Conservation (phyloP, 2,888 invertebrate species). For the Drosophila testacea region DNA sequence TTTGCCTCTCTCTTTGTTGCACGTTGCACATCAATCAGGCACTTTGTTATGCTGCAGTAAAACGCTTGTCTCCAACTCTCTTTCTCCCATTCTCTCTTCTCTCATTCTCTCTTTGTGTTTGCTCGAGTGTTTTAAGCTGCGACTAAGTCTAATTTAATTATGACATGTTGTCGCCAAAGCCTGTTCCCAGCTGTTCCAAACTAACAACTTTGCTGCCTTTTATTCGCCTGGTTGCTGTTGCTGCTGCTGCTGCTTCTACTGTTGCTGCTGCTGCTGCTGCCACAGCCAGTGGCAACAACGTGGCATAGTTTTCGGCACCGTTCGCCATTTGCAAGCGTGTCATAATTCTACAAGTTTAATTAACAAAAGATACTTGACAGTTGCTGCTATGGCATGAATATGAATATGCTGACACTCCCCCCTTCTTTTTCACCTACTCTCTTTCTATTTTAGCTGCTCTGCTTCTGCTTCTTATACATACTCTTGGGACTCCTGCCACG, state of each 20-base stretch:
- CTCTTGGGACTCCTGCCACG: conserved; percentile 8
- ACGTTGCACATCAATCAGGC: conserved; percentile 49
- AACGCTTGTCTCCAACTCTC: conserved; percentile 6
- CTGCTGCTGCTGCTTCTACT: conserved; percentile 19
- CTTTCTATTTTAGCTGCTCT: background rate
- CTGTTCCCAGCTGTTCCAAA: conserved; percentile 31
- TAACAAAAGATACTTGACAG: conserved; percentile 81
- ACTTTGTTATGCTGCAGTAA: conserved; percentile 37
- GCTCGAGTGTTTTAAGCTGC: conserved; percentile 72
- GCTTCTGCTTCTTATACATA: no score
- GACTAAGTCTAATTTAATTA: conserved; percentile 81
- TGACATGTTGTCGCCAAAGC: conserved; percentile 72
- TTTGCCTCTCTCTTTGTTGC: conserved; percentile 8
- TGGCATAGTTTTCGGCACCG: conserved; percentile 61
- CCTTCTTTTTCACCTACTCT: background rate
- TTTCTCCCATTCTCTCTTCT: conserved; percentile 8
- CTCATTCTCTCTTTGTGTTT: conserved; percentile 48
- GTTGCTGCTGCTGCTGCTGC: conserved; percentile 15
- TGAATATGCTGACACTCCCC: conserved; percentile 60
- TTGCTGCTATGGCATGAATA: conserved; percentile 72
- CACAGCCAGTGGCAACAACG: conserved; percentile 48
- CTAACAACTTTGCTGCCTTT: conserved; percentile 50
- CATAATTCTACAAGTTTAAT: conserved; percentile 80
- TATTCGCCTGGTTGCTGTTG: conserved; percentile 47
- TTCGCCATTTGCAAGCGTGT: conserved; percentile 71